A percentile compares a stretch with the other conserved stretches of the same genome.
Evolutionary conservation across 2,797 vertebrate genomes (phyloP).

Genomic region (Poecile montanus): DNA sequence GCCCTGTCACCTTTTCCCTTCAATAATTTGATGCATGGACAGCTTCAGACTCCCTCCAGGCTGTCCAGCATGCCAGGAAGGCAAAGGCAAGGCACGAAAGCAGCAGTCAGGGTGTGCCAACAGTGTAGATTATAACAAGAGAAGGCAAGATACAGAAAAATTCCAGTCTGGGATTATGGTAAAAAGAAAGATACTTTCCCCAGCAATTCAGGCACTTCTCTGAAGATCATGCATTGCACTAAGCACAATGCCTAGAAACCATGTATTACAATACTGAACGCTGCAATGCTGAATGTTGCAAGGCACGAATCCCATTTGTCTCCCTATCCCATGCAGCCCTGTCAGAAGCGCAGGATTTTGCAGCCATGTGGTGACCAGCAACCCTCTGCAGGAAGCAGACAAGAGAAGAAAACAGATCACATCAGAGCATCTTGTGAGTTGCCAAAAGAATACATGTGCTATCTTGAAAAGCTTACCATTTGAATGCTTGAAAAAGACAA

Average conservation of each 20-base stretch:
- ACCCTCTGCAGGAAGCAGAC: background rate
- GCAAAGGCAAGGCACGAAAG: background rate
- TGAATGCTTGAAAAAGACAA: background rate
- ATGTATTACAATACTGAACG: background rate
- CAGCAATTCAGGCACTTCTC: background rate
- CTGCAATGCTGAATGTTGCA: background rate
- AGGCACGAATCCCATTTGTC: background rate
- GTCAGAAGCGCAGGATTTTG: background rate
- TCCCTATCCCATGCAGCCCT: background rate
- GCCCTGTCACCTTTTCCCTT: background rate
- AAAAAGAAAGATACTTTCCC: background rate
- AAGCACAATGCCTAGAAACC: background rate
- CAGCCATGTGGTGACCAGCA: background rate
- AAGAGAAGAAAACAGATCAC: background rate
- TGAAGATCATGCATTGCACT: rapidly evolving
- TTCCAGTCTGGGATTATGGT: background rate
- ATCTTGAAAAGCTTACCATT: background rate
- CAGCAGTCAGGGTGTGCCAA: background rate
- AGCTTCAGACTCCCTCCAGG: background rate
- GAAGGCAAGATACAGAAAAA: background rate
- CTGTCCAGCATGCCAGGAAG: background rate
- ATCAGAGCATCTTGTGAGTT: background rate
- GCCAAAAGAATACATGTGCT: background rate
- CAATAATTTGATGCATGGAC: background rate
- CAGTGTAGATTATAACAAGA: background rate